Conservation (phyloP, 2,113 vertebrate species). For the Genyomyrus donnyi region DNA sequence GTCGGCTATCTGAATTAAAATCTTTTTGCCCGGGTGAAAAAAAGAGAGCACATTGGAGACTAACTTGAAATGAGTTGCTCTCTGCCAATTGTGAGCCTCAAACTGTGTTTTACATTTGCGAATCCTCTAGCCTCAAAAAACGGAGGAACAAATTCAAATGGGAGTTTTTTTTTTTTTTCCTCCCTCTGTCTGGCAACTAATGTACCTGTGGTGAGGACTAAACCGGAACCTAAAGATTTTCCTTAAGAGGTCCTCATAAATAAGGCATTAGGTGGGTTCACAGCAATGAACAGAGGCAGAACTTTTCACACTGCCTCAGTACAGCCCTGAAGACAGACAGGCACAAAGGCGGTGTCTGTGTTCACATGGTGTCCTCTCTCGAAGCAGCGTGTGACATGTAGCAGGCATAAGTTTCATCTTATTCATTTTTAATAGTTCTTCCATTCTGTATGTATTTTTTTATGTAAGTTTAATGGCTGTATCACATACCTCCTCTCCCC, state of each 20-base stretch:
- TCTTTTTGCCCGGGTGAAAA: conserved; percentile 13
- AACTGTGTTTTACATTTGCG: conserved; percentile 22
- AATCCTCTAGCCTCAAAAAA: not conserved
- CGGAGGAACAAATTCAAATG: conserved; percentile 11
- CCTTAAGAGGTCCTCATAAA: conserved; percentile 55
- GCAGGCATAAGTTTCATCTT: not conserved
- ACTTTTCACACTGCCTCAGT: conserved; percentile 26
- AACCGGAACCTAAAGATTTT: conserved; percentile 18
- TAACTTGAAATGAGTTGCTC: conserved; percentile 17
- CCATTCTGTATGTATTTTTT: not conserved
- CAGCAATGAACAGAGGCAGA: conserved; percentile 59
- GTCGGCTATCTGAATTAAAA: conserved; percentile 20
- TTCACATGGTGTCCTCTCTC: not conserved
- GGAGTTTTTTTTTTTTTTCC: conserved; percentile 16
- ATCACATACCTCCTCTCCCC: not conserved
- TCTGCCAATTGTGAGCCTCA: conserved; percentile 11
- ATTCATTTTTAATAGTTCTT: not conserved
- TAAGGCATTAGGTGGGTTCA: conserved; percentile 58
- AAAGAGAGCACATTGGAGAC: not conserved
- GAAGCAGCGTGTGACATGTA: not conserved
- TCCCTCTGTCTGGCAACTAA: not conserved
- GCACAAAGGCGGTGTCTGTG: too few relatives aligned
- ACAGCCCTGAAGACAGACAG: not conserved
- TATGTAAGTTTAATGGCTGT: not conserved
- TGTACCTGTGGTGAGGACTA: conserved; percentile 6